Evolutionary conservation across 1,140 invertebrate species (phyloP).

Genomic region (Drosophila fuyamai): DNA sequence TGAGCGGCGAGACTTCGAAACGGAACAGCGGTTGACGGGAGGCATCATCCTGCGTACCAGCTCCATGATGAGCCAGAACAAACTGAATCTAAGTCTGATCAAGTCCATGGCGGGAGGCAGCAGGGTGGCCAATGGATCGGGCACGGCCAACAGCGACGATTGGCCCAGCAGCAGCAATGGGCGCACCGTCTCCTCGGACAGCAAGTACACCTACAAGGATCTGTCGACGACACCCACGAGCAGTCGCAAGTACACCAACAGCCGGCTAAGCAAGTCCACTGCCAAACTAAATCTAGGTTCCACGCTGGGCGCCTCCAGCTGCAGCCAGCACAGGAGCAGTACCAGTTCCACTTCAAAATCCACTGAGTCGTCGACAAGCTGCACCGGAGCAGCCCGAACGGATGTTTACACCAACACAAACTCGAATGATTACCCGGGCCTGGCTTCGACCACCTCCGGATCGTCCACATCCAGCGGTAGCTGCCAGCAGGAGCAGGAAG

Average conservation of each 20-base stretch:
- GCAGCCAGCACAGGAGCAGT: slow-evolving; percentile 37
- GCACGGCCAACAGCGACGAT: slow-evolving; percentile 55
- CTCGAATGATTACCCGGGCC: slow-evolving; percentile 67
- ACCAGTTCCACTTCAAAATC: slow-evolving; percentile 15
- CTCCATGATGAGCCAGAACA: slow-evolving; percentile 68
- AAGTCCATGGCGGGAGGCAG: slow-evolving; percentile 50
- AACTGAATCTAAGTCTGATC: slow-evolving; percentile 81
- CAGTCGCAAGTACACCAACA: slow-evolving; percentile 75
- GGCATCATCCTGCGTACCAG: slow-evolving; percentile 74
- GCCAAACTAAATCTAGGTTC: slow-evolving; percentile 80
- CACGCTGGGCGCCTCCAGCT: slow-evolving; percentile 48
- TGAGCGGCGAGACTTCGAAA: slow-evolving; percentile 82
- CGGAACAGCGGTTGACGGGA: slow-evolving; percentile 77
- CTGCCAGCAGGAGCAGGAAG: slow-evolving; percentile 32
- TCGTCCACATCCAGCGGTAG: slow-evolving; percentile 16
- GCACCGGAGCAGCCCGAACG: slow-evolving; percentile 40
- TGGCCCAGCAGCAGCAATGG: slow-evolving; percentile 77
- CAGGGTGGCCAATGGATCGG: neutral
- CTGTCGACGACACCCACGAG: slow-evolving; percentile 78
- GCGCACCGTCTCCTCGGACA: slow-evolving; percentile 77
- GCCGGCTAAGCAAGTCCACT: slow-evolving; percentile 82
- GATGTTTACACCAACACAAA: slow-evolving; percentile 78
- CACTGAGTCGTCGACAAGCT: slow-evolving; percentile 9
- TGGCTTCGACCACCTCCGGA: slow-evolving; percentile 8
- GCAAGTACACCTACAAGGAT: slow-evolving; percentile 83